Evolutionary conservation across 2,888 invertebrate species (phyloP), one percentile per base, ranked within the genome.

Genomic region (Phragmatobia fuliginosa): DNA sequence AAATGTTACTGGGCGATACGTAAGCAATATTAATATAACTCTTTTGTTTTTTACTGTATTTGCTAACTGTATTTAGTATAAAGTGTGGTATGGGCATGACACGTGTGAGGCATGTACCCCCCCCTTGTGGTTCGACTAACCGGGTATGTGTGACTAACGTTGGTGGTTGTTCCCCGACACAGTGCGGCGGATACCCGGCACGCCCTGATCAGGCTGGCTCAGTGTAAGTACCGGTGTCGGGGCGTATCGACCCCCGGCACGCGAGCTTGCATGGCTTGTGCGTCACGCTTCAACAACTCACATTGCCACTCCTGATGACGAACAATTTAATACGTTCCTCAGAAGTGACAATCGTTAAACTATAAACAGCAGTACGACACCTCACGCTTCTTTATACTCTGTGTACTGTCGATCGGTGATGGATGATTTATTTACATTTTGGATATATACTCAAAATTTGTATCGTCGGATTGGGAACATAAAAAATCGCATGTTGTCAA

Each of bases 191-290:
- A 98, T 96, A 96, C 97, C 95, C 97, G 98, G 97, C 98, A 98
- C 97, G 98, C 98, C 94, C 97, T 98, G 96, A 97, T 97, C 96
- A 96, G 97, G 91, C 97, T 98, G 95, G 97, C 97, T 94, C 97
- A 97, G 97, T 98, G 98, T 98, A 97, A 98, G 98, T 98, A 97
- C 93, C 74, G 21, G 62, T 62, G 62, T 68, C 59, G 62, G 45
- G 68, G 58, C 41, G 41, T n/a, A 14, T 0, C 18, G 16, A 2
- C 32, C 62, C 66, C 66, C 77, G 76, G 75, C 67, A 70, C 68
- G 71, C 74, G 71, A 76, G 82, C 85, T 78, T 80, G 84, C 83
- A 84, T 81, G 83, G 85, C 83, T 82, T 81, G 58, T 63, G 86
- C 85, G 85, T 81, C 68, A 73, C 75, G 85, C 87, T 85, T 79